Base-by-base conservation (phyloP, 2,888 invertebrate genomes). In the Drosophila kanekoi region DNA sequence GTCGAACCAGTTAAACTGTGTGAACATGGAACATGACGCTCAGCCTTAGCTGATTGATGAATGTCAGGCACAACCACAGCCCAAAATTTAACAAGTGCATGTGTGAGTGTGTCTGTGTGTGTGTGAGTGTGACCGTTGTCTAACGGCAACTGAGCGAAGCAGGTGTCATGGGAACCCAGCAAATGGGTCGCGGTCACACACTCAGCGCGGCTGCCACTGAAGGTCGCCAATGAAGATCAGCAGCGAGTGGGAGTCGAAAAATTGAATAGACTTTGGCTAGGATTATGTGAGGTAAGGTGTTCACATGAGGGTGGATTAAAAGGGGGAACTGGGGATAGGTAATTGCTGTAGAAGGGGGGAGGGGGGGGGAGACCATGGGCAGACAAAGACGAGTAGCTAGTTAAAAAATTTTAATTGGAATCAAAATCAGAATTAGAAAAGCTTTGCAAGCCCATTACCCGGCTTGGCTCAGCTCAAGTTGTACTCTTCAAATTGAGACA, bases 101-200 rank as follows among this genome's bases (percentile, higher is more conserved):
- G 18, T 38, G 18, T 35, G 9, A 23, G 13, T 35, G 18, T 62
- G 11, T 57, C 20, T 57, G 37, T 35, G 33, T 20, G 3, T 32
- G 44, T 41, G 18, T 52, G n/a, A 37, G 14, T 20, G 18, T 51
- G 54, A 49, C 35, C 41, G 37, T 13, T 45, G 47, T 61, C 72
- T 79, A 79, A 79, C 79, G 79, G 76, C 76, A 79, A 61, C 64
- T 67, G 53, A 48, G 63, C 11, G 45, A 57, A 69, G 64, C 84
- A 87, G 82, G 88, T 88, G 87, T 75, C 84, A 83, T 83, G 88
- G 87, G 88, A 83, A 83, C 48, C 49, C 80, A 57, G 38, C 56
- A 76, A 78, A 75, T 75, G 63, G 79, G 78, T 74, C 75, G 75
- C 78, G 78, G 75, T 75, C 75, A 75, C 75, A 75, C 75, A 75